These are phyloP conservation scores for Leucophenga varia DNA, from an alignment of 1,140 invertebrate genomes.

Conservation along the genomic window DNA sequence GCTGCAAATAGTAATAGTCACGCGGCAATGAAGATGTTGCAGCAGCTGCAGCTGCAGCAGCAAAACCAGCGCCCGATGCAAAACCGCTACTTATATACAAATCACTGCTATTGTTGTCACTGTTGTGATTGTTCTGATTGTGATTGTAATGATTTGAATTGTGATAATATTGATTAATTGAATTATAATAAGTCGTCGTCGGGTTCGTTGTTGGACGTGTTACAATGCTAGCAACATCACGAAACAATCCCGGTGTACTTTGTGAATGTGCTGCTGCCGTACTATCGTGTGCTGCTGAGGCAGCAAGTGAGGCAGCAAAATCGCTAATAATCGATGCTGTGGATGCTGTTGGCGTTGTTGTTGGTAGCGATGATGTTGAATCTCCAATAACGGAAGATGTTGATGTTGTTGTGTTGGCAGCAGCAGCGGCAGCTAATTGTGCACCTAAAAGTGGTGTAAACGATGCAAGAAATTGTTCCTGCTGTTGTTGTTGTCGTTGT, in stretches of 20 bases:
- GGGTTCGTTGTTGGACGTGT: not conserved
- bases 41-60: slow-evolving; percentile 40
- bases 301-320: slow-evolving; percentile 20
- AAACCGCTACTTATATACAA: not conserved
- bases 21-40: slow-evolving; percentile 48
- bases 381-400: slow-evolving; percentile 33
- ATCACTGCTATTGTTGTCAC: not conserved
- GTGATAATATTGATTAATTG: too few species aligned
- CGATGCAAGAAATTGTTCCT: slow-evolving; percentile 50
- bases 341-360: slow-evolving; percentile 38
- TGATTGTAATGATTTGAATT: not conserved
- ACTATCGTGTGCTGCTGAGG: slow-evolving; percentile 26
- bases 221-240: slow-evolving; percentile 24
- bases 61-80: slow-evolving; percentile 28
- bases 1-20: slow-evolving; percentile 49
- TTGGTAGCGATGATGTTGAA: slow-evolving; percentile 33
- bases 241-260: slow-evolving; percentile 40
- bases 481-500: slow-evolving; percentile 55
- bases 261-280: slow-evolving; percentile 33
- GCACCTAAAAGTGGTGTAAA: slow-evolving; percentile 46
- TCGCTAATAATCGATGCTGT: slow-evolving; percentile 43
- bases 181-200: too few species aligned
- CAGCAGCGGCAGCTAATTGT: slow-evolving; percentile 40
- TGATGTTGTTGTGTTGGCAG: slow-evolving; percentile 17
- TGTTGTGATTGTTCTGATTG: too few species aligned